Evolutionary conservation across 64 coral and sea anemone genomes (phyloP).

Genomic region (Montipora cactus): DNA sequence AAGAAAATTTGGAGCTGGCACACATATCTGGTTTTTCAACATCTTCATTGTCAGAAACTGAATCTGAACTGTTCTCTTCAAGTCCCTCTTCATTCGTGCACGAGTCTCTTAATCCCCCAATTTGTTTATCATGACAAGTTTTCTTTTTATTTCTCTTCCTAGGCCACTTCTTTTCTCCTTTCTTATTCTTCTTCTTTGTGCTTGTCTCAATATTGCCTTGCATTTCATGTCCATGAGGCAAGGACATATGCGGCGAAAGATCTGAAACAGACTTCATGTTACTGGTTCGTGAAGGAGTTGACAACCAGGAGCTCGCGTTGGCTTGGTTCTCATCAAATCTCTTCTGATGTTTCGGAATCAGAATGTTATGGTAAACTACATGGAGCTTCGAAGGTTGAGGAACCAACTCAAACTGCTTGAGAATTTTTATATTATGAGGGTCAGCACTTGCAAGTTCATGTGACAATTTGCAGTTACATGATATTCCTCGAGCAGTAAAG

Average conservation of each 20-base stretch:
- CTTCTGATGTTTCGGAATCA: slow-evolving; percentile 4
- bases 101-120: no score
- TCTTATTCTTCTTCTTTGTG: neutral
- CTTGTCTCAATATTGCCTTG: neutral
- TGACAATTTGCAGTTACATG: neutral
- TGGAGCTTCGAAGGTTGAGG: neutral
- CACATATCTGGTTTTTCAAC: slow-evolving; percentile 1
- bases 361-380: neutral
- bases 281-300: neutral
- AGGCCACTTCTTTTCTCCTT: neutral
- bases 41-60: slow-evolving; percentile 38
- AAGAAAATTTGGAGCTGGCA: neutral
- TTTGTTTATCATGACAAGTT: neutral
- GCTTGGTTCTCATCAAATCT: neutral
- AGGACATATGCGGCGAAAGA: neutral
- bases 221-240: neutral
- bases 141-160: neutral
- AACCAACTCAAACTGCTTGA: slow-evolving; percentile 5
- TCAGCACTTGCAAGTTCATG: neutral
- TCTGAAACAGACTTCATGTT: neutral
- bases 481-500: neutral
- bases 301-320: no score
- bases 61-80: slow-evolving; percentile 20
- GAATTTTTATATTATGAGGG: slow-evolving; percentile 17
- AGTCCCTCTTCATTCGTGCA: neutral